Conservation (phyloP, 2,888 invertebrate species). For the Pollenia amentaria region DNA sequence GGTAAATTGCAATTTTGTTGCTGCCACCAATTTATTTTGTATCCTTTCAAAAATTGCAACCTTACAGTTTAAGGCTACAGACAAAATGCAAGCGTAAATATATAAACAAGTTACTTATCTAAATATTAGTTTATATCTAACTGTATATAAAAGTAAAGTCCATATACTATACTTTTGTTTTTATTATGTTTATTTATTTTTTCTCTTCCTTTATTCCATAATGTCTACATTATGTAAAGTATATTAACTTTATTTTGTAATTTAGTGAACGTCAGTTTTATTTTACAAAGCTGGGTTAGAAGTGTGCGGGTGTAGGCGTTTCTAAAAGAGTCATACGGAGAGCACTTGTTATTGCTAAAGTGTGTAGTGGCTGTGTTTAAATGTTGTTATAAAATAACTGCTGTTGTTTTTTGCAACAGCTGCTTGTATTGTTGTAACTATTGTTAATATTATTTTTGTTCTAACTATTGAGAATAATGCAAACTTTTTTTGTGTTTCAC, state of each 20-base stretch:
- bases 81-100: not conserved
- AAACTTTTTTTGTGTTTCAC: not conserved
- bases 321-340: not conserved
- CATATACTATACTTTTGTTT: not conserved
- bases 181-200: not conserved
- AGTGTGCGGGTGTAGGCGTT: not conserved
- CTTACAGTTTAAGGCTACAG: not conserved
- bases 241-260: constrained; percentile 74
- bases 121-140: not conserved
- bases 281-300: not conserved
- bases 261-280: constrained; percentile 59
- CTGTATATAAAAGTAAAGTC: not conserved
- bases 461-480: constrained; percentile 19
- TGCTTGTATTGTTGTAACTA: constrained; percentile 11
- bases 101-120: not conserved
- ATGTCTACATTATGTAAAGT: constrained; percentile 69
- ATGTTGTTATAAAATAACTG: not conserved
- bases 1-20: constrained; percentile 20
- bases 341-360: constrained; percentile 19
- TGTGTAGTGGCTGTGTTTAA: not conserved
- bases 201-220: not conserved
- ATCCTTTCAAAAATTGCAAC: not conserved
- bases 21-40: not conserved
- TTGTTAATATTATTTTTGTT: constrained; percentile 23
- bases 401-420: constrained; percentile 15